phyloP scores from a whole-genome alignment of 2,888 invertebrate genomes.

The Cacoxenus indagator region DNA sequence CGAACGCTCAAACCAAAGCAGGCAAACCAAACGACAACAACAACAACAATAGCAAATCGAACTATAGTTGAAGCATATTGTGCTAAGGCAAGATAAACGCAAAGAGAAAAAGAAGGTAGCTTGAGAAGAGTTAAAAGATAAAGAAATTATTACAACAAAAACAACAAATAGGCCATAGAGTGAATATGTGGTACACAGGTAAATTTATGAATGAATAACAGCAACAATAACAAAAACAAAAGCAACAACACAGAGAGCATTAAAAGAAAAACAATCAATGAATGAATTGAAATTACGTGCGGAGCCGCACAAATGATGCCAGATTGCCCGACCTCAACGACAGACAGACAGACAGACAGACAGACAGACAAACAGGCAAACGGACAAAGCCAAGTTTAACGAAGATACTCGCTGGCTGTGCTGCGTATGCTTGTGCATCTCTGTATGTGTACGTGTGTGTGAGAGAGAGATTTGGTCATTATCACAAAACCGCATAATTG shows the following conservation, averaged over 20 bases:
- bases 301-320: slow-evolving; percentile 31
- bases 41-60: slow-evolving; percentile 22
- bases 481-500: slow-evolving; percentile 65
- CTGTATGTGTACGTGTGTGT: neutral
- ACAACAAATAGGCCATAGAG: neutral
- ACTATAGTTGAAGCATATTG: slow-evolving; percentile 28
- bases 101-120: slow-evolving; percentile 29
- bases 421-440: neutral
- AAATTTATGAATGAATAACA: slow-evolving; percentile 53
- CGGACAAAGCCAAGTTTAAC: neutral
- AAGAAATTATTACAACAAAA: neutral
- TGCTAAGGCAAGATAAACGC: slow-evolving; percentile 28
- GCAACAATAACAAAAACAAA: slow-evolving; percentile 31
- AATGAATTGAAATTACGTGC: slow-evolving; percentile 65
- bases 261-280: slow-evolving; percentile 44
- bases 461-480: slow-evolving; percentile 56
- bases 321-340: slow-evolving; percentile 19
- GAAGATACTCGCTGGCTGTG: neutral
- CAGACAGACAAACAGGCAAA: no score
- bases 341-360: slow-evolving; percentile 15
- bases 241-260: slow-evolving; percentile 30
- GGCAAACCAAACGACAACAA: neutral
- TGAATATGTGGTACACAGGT: slow-evolving; percentile 41
- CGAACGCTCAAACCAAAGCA: slow-evolving; percentile 19
- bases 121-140: slow-evolving; percentile 15